Conservation (phyloP, 2,113 vertebrate genomes). For the Nymphicus hollandicus region DNA sequence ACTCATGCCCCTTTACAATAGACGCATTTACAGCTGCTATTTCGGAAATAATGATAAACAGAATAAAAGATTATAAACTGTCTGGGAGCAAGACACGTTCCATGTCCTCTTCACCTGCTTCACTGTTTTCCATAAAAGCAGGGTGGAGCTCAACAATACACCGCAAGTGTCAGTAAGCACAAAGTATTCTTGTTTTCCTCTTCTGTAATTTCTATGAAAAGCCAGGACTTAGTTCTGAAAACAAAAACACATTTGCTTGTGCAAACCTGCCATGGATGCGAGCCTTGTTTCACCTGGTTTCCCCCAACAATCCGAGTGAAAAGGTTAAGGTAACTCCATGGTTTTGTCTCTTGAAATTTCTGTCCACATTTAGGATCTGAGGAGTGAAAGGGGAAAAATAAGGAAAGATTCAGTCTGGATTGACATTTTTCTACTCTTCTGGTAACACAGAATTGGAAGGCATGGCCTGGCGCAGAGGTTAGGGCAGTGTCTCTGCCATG, state of each 20-base stretch:
- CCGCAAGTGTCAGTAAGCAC: background rate
- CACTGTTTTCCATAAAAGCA: background rate
- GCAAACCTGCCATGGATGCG: constrained; percentile 85
- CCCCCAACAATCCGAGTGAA: constrained; percentile 83
- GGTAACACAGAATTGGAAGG: background rate
- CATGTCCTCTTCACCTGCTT: background rate
- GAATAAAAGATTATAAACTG: background rate
- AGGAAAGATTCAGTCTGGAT: background rate
- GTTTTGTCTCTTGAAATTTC: background rate
- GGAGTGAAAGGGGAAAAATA: background rate
- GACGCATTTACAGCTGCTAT: background rate
- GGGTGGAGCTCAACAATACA: background rate
- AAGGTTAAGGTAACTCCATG: constrained; percentile 26
- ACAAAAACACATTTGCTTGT: background rate
- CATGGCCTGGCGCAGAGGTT: background rate
- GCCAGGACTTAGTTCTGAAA: background rate
- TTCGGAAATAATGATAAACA: background rate
- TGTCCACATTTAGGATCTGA: constrained; percentile 77
- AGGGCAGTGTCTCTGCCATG: background rate
- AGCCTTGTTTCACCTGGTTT: constrained; percentile 72
- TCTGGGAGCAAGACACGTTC: background rate
- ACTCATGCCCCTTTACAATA: background rate
- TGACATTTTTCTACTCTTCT: background rate
- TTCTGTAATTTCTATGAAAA: background rate
- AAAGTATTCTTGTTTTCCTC: background rate